Evolutionary conservation across 2,113 vertebrate genomes (phyloP), one percentile per base, ranked within the genome.

Genomic region (Phalacrocorax carbo): DNA sequence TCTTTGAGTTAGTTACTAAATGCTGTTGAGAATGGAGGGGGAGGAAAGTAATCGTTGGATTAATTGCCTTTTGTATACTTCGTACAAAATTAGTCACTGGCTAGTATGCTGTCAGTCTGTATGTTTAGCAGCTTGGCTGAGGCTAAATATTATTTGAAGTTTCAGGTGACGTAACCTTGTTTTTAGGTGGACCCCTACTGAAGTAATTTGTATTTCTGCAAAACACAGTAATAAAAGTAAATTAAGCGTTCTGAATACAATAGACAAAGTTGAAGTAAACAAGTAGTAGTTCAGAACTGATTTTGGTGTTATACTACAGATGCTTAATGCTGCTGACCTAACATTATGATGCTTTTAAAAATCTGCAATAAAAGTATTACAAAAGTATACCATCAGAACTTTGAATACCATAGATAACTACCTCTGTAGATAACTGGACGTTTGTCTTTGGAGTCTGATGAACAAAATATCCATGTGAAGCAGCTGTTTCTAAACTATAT

Each of bases 121-220:
- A 27, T 30, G 27, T 25, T 54, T 60, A 60, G 58, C 30, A 77
- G 14, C 58, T 76, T 0, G 0, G n/a, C 17, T 80, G 62, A n/a
- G 10, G 10, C 10, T 51, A 65, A 22, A 6, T 62, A 34, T 69
- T 65, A 34, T 69, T 65, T 85, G 61, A 70, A 70, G 11, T 57
- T 90, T 92, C 4, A 29, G 52, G 4, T 65, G 40, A 6, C 70
- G 5, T 51, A 64, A n/a, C 30, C 5, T 23, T 62, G 13, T 61
- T 94, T 90, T 90, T 73, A 84, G 34, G 22, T 81, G 64, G 19
- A 48, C 17, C 3, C 3, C 21, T 82, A 25, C 26, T 57, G 30
- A 82, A 15, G 34, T 40, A 42, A 38, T 36, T 86, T 82, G 9
- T 57, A 19, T 86, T 71, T 82, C 66, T 86, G 42, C 20, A 40